A percentile compares a stretch with the other conserved stretches of the same genome.
Conservation (phyloP, 2,797 vertebrate genomes). For the Lophura swinhoii region DNA sequence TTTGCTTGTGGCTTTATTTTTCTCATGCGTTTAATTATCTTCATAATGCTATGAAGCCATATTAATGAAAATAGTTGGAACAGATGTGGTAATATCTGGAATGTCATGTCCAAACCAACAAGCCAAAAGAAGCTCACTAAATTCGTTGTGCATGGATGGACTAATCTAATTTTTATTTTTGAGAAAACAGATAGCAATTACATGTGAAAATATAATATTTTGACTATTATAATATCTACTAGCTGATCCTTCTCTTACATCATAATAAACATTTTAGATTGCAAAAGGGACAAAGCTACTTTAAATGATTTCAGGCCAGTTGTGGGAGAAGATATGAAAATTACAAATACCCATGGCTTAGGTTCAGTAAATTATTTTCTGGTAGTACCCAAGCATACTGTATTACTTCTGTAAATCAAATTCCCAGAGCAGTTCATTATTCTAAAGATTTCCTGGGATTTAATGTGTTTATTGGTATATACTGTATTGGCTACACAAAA, state of each 20-base stretch:
- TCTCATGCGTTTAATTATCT: conserved; percentile 39
- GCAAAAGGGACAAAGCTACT: neutral
- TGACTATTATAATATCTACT: neutral
- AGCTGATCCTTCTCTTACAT: neutral
- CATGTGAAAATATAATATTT: neutral
- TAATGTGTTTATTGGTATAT: neutral
- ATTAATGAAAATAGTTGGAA: conserved; percentile 39
- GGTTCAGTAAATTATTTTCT: neutral
- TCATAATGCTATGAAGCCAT: conserved; percentile 31
- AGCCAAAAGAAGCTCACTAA: neutral
- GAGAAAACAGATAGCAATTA: neutral
- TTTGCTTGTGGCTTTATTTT: conserved; percentile 41
- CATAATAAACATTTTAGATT: neutral
- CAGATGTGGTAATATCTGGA: conserved; percentile 37
- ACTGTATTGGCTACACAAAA: neutral
- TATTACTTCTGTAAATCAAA: neutral
- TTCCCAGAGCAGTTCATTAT: neutral
- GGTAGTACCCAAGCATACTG: neutral
- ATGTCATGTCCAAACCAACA: neutral
- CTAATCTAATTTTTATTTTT: neutral
- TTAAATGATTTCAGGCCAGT: neutral
- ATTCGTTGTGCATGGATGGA: neutral
- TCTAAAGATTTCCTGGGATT: neutral
- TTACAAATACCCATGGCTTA: neutral
- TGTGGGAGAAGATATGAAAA: neutral